These are phyloP conservation scores for Micromys minutus DNA, from an alignment of 2,113 vertebrate species.

Conservation along the genomic window DNA sequence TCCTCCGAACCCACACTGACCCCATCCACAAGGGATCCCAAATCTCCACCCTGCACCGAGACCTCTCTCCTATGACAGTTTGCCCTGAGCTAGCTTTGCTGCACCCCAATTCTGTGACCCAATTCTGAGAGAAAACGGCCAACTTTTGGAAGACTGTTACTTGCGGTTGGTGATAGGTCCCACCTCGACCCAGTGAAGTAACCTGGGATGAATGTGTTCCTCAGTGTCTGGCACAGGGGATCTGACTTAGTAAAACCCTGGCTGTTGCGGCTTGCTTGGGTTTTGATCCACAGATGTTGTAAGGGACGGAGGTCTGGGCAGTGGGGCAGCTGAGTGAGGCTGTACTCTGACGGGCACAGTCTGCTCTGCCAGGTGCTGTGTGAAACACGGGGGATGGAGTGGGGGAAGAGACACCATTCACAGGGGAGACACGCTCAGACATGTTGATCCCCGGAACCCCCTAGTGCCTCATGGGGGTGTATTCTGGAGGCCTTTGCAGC, in stretches of 20 bases:
- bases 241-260: not conserved
- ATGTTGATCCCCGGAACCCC: fast-evolving
- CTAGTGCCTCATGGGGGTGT: not conserved
- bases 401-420: not conserved
- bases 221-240: not conserved
- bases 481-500: not conserved
- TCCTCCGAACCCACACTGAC: not conserved
- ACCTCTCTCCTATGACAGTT: not conserved
- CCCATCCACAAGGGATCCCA: not conserved
- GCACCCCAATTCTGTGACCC: slow-evolving; percentile 26
- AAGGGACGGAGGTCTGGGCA: not conserved
- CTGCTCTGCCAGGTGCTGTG: not conserved
- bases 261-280: not conserved
- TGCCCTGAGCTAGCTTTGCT: not conserved
- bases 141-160: slow-evolving; percentile 55
- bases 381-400: not conserved
- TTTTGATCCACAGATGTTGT: not conserved
- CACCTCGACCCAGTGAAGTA: not conserved
- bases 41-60: not conserved
- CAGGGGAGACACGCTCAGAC: not conserved
- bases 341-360: not conserved
- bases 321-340: not conserved
- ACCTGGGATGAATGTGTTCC: not conserved
- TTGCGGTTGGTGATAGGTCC: slow-evolving; percentile 1
- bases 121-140: not conserved